Evolutionary conservation across 35 echinoderm and acorn worm genomes (phyloP), one percentile per base, ranked within the genome.

Genomic region (Ophiothrix spiculata): DNA sequence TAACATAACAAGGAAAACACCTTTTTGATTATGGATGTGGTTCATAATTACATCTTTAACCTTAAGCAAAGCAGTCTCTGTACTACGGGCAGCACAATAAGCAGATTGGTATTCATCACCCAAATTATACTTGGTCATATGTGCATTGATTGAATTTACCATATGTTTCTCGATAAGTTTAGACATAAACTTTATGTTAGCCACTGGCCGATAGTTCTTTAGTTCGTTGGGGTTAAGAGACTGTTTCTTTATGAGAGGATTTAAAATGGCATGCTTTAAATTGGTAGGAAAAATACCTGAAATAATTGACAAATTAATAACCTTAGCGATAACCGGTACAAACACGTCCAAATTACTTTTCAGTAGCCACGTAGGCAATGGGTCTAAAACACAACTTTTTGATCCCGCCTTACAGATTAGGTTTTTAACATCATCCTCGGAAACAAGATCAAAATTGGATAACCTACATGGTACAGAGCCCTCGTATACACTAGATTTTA

Each of bases 351-450:
- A 0, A 38, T 74, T 64, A 56, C 82, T 33, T 56, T 92, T 92
- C 15, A 92, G 32, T 40, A 87, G n/a, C 84, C 78, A 87, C 3
- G 90, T 92, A 15, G 90, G 90, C 2, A 87, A 35, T 34, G 90
- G 78, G 38, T 92, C 80, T 29, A 92, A 39, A 32, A 25, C 16
- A 82, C 84, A 83, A 37, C 84, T 75, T 42, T 92, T 87, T 32
- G 32, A 37, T 0, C 77, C 77, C 42, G 63, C 36, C 1, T 81
- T 79, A 33, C 0, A 74, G 56, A 91, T 83, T 39, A 78, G 45
- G 21, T 80, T 40, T 31, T 37, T 41, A 28, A 81, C 79, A 64
- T 81, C 87, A 0, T 80, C 46, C 33, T 69, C n/a, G n/a, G n/a
- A n/a, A n/a, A n/a, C n/a, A n/a, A n/a, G n/a, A n/a, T n/a, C n/a